These are phyloP conservation scores for Prolemur simus DNA, from an alignment of 2,113 vertebrate genomes.

Conservation along the genomic window DNA sequence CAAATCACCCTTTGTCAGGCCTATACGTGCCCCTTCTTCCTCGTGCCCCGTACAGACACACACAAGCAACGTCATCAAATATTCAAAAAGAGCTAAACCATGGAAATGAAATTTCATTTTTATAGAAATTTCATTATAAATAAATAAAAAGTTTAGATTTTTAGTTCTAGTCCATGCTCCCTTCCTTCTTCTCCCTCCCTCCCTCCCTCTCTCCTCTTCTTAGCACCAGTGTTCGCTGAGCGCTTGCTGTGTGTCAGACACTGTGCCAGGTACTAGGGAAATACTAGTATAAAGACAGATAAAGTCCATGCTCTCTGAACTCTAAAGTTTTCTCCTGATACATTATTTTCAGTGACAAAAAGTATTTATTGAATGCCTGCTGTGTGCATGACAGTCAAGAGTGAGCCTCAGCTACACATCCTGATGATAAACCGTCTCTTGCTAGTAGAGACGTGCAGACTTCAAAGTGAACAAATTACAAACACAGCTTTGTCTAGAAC, in stretches of 20 bases:
- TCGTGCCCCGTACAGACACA: not conserved
- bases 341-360: not conserved
- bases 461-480: not conserved
- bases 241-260: too few species aligned
- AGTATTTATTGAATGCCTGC: not conserved
- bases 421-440: not conserved
- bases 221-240: not conserved
- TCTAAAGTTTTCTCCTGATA: not conserved
- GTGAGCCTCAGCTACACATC: not conserved
- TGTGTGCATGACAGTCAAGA: not conserved
- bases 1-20: not conserved
- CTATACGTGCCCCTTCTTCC: not conserved
- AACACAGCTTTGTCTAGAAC: not conserved
- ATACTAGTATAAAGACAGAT: not conserved
- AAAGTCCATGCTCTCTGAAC: not conserved
- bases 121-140: not conserved
- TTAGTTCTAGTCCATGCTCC: not conserved
- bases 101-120: not conserved
- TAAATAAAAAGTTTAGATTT: not conserved
- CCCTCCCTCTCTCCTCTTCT: not conserved
- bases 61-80: not conserved
- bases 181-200: not conserved
- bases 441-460: not conserved
- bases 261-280: not conserved
- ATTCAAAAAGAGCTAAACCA: not conserved